Evolutionary conservation across 2,888 invertebrate genomes (phyloP).

Genomic region (Lasioglossum malachurum): DNA sequence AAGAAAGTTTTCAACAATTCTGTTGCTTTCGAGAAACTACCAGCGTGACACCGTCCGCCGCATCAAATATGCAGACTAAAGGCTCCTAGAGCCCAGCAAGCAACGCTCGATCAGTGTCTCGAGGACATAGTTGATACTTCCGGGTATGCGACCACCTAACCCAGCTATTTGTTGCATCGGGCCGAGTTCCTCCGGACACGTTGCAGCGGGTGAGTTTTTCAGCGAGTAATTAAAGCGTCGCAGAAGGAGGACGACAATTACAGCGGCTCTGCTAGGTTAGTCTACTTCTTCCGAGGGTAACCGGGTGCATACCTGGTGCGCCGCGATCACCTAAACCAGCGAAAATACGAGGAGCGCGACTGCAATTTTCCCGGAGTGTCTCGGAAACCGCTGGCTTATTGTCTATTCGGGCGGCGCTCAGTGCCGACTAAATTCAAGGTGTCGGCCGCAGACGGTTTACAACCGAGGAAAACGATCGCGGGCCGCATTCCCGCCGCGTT

Average conservation of each 20-base stretch:
- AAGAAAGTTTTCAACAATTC: background rate
- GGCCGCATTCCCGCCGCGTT: slow-evolving; percentile 21
- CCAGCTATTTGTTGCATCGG: slow-evolving; percentile 14
- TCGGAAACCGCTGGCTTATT: slow-evolving; percentile 56
- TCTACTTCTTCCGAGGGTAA: slow-evolving; percentile 3
- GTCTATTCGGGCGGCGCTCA: slow-evolving; percentile 51
- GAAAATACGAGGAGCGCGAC: slow-evolving; percentile 51
- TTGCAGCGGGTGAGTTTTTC: slow-evolving; percentile 10
- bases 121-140: background rate
- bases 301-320: slow-evolving; percentile 30
- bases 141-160: slow-evolving; percentile 43
- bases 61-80: background rate
- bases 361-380: slow-evolving; percentile 46
- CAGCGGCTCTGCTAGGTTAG: background rate
- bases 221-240: background rate
- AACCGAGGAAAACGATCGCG: slow-evolving; percentile 57
- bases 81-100: background rate
- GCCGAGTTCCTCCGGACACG: background rate
- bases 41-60: background rate
- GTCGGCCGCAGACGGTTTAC: slow-evolving; percentile 66
- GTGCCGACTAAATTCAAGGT: slow-evolving; percentile 63
- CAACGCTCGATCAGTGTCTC: background rate
- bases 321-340: slow-evolving; percentile 51
- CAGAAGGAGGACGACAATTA: slow-evolving; percentile 4
- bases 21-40: background rate